Conservation (phyloP, 1,140 invertebrate genomes). For the Araneus ventricosus region DNA sequence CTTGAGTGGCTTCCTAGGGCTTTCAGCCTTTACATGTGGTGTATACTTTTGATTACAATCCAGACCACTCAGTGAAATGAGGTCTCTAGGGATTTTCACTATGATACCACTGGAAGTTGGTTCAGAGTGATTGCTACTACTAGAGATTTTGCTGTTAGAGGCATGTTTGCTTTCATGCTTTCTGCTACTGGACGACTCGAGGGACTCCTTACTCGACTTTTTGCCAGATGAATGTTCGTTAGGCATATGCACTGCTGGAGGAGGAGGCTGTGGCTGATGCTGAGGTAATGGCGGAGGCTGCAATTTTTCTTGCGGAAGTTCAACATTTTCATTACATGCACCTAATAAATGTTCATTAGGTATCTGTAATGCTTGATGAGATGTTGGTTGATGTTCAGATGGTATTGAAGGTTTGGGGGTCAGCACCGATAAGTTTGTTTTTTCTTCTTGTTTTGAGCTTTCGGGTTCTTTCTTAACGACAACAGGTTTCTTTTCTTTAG, state of each 20-base stretch:
- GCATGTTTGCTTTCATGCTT: slow-evolving; percentile 58
- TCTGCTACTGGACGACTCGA: slow-evolving; percentile 37
- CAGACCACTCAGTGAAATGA: slow-evolving; percentile 31
- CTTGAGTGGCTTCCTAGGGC: slow-evolving; percentile 77
- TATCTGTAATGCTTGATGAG: background rate
- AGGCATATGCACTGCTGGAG: background rate
- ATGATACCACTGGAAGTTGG: slow-evolving; percentile 81
- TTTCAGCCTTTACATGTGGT: slow-evolving; percentile 54
- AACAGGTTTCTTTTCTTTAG: background rate
- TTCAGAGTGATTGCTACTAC: slow-evolving; percentile 27
- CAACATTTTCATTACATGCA: background rate
- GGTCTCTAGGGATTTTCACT: slow-evolving; percentile 85
- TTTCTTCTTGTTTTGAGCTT: too few relatives aligned
- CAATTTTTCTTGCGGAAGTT: background rate
- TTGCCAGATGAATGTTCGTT: background rate
- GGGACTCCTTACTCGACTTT: background rate
- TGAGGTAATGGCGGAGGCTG: background rate
- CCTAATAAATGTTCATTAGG: background rate
- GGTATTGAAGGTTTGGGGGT: background rate
- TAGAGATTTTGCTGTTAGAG: slow-evolving; percentile 42
- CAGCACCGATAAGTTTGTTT: too few relatives aligned
- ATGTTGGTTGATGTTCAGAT: background rate
- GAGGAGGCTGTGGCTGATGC: background rate
- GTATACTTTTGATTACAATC: slow-evolving; percentile 79
- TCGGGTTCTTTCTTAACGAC: too few relatives aligned